Evolutionary conservation across 2,113 vertebrate genomes (phyloP).

Genomic region (Propithecus coquereli): DNA sequence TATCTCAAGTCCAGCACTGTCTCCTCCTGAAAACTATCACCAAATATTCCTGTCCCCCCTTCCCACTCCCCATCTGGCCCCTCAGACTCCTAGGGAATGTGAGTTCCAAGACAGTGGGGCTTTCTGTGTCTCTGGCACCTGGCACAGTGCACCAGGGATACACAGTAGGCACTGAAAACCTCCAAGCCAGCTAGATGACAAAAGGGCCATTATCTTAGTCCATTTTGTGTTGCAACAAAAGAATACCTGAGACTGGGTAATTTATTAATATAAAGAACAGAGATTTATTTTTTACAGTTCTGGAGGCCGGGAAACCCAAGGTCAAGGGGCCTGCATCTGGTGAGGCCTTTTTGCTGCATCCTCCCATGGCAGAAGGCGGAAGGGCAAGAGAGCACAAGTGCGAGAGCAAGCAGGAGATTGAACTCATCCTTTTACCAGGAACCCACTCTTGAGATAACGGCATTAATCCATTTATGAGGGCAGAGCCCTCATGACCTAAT

Average conservation of each 20-base stretch:
- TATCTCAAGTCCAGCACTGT: not conserved
- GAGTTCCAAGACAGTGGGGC: not conserved
- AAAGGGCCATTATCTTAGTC: not conserved
- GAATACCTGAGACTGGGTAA: not conserved
- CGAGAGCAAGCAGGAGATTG: not conserved
- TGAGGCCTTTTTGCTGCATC: not conserved
- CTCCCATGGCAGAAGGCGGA: not conserved
- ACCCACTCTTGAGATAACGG: not conserved
- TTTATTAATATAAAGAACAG: not conserved
- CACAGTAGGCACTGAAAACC: not conserved
- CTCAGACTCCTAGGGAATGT: not conserved
- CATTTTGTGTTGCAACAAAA: not conserved
- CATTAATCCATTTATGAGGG: not conserved
- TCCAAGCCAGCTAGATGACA: not conserved
- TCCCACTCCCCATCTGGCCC: not conserved
- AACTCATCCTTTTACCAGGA: not conserved
- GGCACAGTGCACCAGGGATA: not conserved
- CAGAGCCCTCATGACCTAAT: not conserved
- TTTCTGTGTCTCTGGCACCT: not conserved
- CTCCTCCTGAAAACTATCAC: not conserved
- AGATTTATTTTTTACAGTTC: not conserved
- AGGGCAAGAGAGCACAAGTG: not conserved
- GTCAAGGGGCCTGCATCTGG: not conserved
- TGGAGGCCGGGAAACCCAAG: not conserved
- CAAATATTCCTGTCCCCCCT: not conserved